phyloP scores from a whole-genome alignment of 2,888 invertebrate genomes.

The Adineta ricciae region DNA sequence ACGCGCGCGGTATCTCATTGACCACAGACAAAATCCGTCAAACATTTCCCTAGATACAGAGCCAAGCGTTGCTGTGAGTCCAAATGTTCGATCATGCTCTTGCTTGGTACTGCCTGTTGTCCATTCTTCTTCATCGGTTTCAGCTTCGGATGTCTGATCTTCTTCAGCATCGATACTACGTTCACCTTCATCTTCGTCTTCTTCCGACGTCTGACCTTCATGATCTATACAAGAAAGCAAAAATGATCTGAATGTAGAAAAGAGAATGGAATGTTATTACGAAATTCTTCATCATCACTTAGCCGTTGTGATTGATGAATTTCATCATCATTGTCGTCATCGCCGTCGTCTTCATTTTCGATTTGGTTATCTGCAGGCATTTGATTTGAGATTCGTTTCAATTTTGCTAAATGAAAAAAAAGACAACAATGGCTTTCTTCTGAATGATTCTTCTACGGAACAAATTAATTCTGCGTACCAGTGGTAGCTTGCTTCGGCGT shows the following conservation, averaged over 20 bases:
- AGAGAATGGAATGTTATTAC: neutral
- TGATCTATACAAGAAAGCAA: neutral
- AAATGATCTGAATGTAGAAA: neutral
- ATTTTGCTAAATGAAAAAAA: neutral
- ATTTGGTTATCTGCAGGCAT: neutral
- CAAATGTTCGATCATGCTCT: neutral
- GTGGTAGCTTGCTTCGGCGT: neutral
- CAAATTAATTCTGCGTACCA: neutral
- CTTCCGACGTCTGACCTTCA: neutral
- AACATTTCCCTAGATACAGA: neutral
- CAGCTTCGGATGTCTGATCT: neutral
- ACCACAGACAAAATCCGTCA: neutral
- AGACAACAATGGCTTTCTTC: neutral
- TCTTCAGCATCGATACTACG: neutral
- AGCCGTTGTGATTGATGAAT: neutral
- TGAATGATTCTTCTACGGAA: no score
- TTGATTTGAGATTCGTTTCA: neutral
- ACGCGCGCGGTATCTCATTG: conserved; percentile 2
- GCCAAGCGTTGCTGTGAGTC: neutral
- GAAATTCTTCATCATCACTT: conserved; percentile 9
- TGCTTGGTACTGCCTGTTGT: neutral
- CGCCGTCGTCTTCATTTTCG: neutral
- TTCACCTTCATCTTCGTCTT: neutral
- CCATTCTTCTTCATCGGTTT: neutral
- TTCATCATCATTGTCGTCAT: neutral